These are phyloP conservation scores for Chelonoidis abingdonii DNA, from an alignment of 2,113 vertebrate genomes.

Conservation along the genomic window DNA sequence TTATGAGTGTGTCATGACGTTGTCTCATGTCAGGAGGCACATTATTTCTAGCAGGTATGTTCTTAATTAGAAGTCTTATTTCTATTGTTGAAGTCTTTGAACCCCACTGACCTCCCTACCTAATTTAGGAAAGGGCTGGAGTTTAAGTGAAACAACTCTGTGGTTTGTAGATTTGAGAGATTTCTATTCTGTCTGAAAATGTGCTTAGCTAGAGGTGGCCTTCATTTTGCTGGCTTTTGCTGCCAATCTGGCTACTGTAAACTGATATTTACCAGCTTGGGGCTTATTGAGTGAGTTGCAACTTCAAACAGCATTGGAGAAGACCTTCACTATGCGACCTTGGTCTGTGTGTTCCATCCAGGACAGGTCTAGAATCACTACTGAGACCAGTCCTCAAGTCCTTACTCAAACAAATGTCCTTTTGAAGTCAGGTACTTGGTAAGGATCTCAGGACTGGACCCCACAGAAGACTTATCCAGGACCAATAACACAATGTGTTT, in stretches of 20 bases:
- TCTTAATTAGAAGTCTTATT: not conserved
- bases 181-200: not conserved
- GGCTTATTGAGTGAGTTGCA: not conserved
- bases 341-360: not conserved
- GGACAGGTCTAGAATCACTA: not conserved
- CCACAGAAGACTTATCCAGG: not conserved
- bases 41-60: not conserved
- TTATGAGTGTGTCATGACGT: not conserved
- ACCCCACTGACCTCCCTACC: not conserved
- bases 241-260: not conserved
- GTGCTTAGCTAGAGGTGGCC: not conserved
- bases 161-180: not conserved
- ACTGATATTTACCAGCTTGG: not conserved
- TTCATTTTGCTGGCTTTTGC: not conserved
- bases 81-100: not conserved
- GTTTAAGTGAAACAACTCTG: not conserved
- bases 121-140: not conserved
- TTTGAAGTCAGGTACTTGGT: not conserved
- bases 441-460: not conserved
- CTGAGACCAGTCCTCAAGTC: not conserved
- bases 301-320: not conserved
- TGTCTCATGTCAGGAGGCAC: not conserved
- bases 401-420: not conserved
- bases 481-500: not conserved
- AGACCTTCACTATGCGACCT: not conserved